Percentiles rank a stretch among this genome's conserved stretches.
phyloP scores from a whole-genome alignment of 2,888 invertebrate genomes.

The Orthonevra nobilis region DNA sequence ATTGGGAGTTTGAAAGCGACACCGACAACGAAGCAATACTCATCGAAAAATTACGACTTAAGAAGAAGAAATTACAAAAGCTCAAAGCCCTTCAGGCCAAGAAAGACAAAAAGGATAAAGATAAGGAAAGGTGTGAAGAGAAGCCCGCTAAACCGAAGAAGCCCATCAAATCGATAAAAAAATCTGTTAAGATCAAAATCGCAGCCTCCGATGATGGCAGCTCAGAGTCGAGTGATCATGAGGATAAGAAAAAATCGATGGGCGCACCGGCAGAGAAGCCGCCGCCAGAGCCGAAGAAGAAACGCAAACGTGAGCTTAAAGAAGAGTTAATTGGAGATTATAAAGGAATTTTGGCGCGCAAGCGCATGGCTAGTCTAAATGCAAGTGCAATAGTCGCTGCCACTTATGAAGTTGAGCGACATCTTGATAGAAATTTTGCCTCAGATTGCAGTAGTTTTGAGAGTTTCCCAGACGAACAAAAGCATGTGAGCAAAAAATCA shows the following conservation, averaged over 20 bases:
- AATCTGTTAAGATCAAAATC: conserved; percentile 71
- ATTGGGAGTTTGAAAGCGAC: conserved; percentile 88
- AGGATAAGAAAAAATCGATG: conserved; percentile 80
- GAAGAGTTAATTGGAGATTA: conserved; percentile 83
- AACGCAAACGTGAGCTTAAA: conserved; percentile 80
- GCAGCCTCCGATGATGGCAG: conserved; percentile 72
- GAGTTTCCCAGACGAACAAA: conserved; percentile 77
- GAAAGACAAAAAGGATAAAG: conserved; percentile 74
- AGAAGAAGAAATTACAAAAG: conserved; percentile 73
- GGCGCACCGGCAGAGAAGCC: conserved; percentile 77
- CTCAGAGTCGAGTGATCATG: conserved; percentile 81
- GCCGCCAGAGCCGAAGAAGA: conserved; percentile 76
- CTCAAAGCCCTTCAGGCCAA: conserved; percentile 74
- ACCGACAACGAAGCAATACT: conserved; percentile 77
- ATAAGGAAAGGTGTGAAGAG: conserved; percentile 69
- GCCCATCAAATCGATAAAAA: conserved; percentile 70
- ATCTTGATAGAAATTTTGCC: conserved; percentile 78
- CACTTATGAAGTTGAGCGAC: conserved; percentile 87
- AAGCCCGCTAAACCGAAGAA: conserved; percentile 65
- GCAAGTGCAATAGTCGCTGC: conserved; percentile 94
- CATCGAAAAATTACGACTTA: conserved; percentile 72
- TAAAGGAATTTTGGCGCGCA: conserved; percentile 92
- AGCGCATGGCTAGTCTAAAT: conserved; percentile 94
- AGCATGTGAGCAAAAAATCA: conserved; percentile 76
- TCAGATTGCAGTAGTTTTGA: conserved; percentile 79